phyloP scores from a whole-genome alignment of 2,797 vertebrate genomes.

The Sphenodon punctatus region DNA sequence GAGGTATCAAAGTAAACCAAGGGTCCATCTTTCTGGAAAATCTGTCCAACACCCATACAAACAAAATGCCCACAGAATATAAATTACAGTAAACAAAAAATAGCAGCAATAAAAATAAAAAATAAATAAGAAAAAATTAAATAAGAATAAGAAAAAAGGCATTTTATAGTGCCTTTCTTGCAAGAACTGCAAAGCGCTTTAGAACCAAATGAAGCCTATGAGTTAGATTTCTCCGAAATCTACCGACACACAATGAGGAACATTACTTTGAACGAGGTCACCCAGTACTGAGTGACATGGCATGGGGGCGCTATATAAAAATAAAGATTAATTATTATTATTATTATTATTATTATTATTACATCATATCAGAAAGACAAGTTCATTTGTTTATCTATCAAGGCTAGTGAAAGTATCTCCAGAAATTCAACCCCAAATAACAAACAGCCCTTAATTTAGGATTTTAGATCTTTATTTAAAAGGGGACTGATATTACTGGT shows the following conservation, averaged over 20 bases:
- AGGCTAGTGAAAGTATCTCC: not conserved
- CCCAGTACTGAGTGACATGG: too few species aligned
- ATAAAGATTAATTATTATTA: too few species aligned
- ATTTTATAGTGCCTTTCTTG: not conserved
- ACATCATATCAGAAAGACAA: not conserved
- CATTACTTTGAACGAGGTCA: not conserved
- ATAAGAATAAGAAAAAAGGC: not conserved
- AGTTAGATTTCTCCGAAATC: not conserved
- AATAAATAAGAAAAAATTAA: too few species aligned
- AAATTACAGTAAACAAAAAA: not conserved
- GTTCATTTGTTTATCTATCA: not conserved
- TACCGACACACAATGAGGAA: not conserved
- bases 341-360: too few species aligned
- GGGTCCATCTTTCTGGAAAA: constrained; percentile 89
- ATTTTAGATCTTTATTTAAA: not conserved
- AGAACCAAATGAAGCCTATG: not conserved
- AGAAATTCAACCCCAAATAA: not conserved
- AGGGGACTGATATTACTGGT: not conserved
- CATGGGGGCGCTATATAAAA: too few species aligned
- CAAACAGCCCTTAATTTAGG: not conserved
- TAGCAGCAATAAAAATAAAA: too few species aligned
- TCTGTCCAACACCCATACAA: constrained; percentile 68
- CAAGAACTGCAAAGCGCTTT: rapidly evolving
- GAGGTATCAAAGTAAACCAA: constrained; percentile 89
- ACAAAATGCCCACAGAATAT: not conserved